Base-by-base conservation (phyloP, 2,888 invertebrate species). In the Ormyrus rosae region DNA sequence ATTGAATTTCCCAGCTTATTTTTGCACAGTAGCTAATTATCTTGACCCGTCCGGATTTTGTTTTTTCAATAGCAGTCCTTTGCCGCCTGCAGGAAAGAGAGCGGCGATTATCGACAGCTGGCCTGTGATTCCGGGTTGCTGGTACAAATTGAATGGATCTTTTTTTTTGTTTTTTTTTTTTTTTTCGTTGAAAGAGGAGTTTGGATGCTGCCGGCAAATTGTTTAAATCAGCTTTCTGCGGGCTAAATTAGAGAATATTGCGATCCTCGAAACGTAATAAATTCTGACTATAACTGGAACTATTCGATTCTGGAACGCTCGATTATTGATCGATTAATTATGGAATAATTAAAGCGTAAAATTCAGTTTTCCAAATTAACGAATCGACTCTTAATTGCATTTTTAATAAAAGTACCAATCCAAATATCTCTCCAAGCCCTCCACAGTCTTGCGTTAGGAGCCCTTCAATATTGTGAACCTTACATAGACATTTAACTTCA, bases 401-500 rank as follows among this genome's bases (percentile, higher is more conserved):
- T 55, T 68, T 68, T 45, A 11, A 46, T 55, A 9, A 68, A 68
- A 45, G 7, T 55, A 5, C 10, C 34, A 68, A n/a, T 45, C 13
- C 5, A n/a, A 68, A 68, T 46, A 1, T 68, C 56, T 68, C 56
- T 56, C 9, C 5, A 19, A n/a, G 13, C 11, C 10, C 13, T 69
- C n/a, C 10, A 55, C 48, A 58, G 69, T 69, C 58, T 67, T 19
- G 3, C 2, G 19, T 34, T 9, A 51, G 53, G 46, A 63, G 46
- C 11, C 7, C 51, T 67, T 13, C 13, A 58, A 34, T 34, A 34
- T 55, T 55, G 8, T 53, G 8, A 51, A 60, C 60, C 51, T 60
- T 71, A 19, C 34, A 34, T 10, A 9, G 46, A 72, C 61, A 51
- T 71, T 63, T 7, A 63, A 63, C 61, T 63, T 72, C 45, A 13